Base-by-base conservation (phyloP, 2,113 vertebrate species). In the Oryzias melastigma region DNA sequence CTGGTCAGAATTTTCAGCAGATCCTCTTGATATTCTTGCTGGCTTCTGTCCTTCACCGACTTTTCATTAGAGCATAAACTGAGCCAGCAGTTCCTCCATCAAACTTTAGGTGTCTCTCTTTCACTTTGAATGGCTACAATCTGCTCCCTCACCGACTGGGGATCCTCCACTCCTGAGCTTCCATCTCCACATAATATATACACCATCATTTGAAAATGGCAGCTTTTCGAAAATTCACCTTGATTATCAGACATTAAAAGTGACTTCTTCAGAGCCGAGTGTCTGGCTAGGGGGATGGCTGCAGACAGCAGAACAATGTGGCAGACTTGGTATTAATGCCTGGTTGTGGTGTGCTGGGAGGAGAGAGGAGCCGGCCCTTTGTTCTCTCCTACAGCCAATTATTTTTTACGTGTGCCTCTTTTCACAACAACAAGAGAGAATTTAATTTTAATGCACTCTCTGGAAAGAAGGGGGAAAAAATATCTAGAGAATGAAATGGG, bases 211-310 rank as follows among this genome's bases (percentile, higher is more conserved):
- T 93, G 92, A 94, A 96, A 95, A 96, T 94, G 93, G 94, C 93
- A 94, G 92, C 92, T 93, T 94, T 94, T 93, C 94, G 93, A 95
- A 95, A 94, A 95, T 94, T 94, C 93, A 94, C 94, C 93, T 93
- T 95, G 94, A 94, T 95, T 94, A 94, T 93, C 93, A 95, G 94
- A 94, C 93, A 94, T 93, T 93, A 93, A 92, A 93, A 92, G 91
- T 92, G 94, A 94, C 93, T 95, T 94, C 92, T 93, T 92, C 90
- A 83, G 91, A 90, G 90, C 94, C 92, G 94, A 93, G 93, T 94
- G 94, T 94, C 94, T 95, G 93, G 93, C 92, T 93, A 90, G 93
- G 92, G 92, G 93, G 92, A 92, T 90, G 92, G 92, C 92, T 93
- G 91, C 93, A 96, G 94, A 95, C 93, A 93, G 93, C 91, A 92